Base-by-base conservation (phyloP, 64 coral and sea anemone genomes). In the Trachythela sp. region DNA sequence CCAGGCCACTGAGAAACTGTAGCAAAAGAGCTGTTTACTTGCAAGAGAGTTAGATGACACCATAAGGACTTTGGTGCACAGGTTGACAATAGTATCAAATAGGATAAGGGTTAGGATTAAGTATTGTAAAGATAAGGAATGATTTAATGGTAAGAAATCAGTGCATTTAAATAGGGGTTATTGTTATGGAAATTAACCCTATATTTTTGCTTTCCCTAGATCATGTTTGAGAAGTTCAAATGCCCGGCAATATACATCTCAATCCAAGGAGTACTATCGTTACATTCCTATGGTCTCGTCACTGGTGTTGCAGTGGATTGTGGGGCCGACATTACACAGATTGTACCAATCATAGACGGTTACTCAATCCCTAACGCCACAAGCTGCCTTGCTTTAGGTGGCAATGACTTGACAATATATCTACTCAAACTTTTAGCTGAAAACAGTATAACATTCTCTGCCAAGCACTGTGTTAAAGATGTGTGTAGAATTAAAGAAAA, bases 151-250 rank as follows among this genome's bases (percentile, higher is more conserved):
- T n/a, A n/a, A n/a, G n/a, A n/a, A n/a, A n/a, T n/a, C n/a, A n/a
- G n/a, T n/a, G n/a, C n/a, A n/a, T n/a, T n/a, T n/a, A n/a, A n/a
- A n/a, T n/a, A n/a, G n/a, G n/a, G n/a, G n/a, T n/a, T n/a, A n/a
- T n/a, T n/a, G n/a, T n/a, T n/a, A n/a, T n/a, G n/a, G 11, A 45
- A 45, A 11, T 11, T 45, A 45, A 45, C 11, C 4, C 20, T 14
- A 22, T 34, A 80, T 15, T 80, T 36, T 80, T 39, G 4, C 26
- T 37, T 34, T 80, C 31, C 68, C 33, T 80, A 80, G 75, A 36
- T 37, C 31, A 80, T 80, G 75, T 80, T 80, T 80, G 75, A 80
- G 38, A 80, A n/a, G 2, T 80, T 80, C 75, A 80, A 37, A 15
- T 15, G 20, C 26, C 11, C 75, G 8, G 75, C 75, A 38, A 34